Conservation (phyloP, 2,113 vertebrate genomes). For the Paedocypris sp. region DNA sequence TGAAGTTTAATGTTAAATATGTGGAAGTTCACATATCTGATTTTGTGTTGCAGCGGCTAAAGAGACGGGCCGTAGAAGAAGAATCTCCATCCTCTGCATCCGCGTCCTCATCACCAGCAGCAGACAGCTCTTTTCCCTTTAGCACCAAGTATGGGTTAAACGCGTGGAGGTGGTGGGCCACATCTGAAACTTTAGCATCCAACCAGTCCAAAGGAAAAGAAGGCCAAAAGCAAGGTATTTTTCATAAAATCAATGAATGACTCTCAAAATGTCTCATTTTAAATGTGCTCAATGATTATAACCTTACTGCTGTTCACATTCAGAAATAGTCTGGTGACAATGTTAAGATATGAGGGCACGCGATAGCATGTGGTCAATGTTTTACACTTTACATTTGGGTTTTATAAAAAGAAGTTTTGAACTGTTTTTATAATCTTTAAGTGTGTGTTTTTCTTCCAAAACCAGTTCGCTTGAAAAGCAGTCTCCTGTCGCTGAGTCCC, state of each 20-base stretch:
- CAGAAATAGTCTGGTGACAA: conserved; percentile 29
- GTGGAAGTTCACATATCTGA: not conserved
- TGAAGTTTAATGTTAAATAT: not conserved
- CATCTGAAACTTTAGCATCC: conserved; percentile 54
- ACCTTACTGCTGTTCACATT: conserved; percentile 34
- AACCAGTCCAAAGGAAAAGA: conserved; percentile 64
- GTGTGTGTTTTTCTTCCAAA: conserved; percentile 25
- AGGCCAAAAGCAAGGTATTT: conserved; percentile 60
- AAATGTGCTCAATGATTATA: conserved; percentile 33
- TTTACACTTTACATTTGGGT: not conserved
- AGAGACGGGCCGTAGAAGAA: conserved; percentile 72
- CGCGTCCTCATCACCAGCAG: conserved; percentile 40
- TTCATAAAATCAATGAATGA: not conserved
- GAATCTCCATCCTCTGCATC: conserved; percentile 52
- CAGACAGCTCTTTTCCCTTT: conserved; percentile 71
- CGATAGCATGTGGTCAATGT: not conserved
- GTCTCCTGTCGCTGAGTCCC: conserved; percentile 71
- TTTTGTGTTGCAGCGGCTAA: conserved; percentile 66
- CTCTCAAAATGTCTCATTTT: not conserved
- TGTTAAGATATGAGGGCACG: conserved; percentile 31
- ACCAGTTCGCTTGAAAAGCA: conserved; percentile 72
- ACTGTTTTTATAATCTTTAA: not conserved
- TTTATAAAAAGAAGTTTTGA: not conserved
- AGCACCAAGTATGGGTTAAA: conserved; percentile 80
- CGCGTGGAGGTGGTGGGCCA: conserved; percentile 89